Evolutionary conservation across 2,113 vertebrate species (phyloP), one percentile per base, ranked within the genome.

Genomic region (Anarrhichthys ocellatus): DNA sequence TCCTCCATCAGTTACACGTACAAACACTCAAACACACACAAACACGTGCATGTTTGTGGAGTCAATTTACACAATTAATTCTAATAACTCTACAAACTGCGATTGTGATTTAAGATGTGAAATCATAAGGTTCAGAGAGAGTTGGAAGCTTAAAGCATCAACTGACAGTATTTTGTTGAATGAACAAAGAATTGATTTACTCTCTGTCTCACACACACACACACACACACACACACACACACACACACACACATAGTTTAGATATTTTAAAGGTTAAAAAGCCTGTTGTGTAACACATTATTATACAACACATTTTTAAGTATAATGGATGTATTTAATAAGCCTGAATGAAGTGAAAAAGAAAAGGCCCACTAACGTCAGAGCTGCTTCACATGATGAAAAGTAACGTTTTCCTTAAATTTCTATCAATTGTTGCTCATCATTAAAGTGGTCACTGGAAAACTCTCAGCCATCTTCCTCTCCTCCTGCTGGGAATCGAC

Each of bases 111-210:
- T 36, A 13, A 29, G 22, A 8, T 18, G 18, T 56, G 18, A 59
- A 50, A 73, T 13, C 13, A 14, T 6, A 50, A 48, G 74, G 29
- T 66, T 72, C 52, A 18, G 34, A 29, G 29, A 61, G 54, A 72
- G 22, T 32, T 62, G 22, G 20, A 59, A 75, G 22, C n/a, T 38
- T 24, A 3, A 82, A 14, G 13, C 78, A 70, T 80, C 44, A 81
- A 18, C 69, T 78, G 80, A 59, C 32, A 54, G 50, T 24, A 69
- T 73, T 64, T 64, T 36, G 6, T 46, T 44, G n/a, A 81, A 81
- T 54, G 54, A 70, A 85, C 63, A 81, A 66, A 66, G 13, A 77
- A 65, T 50, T 7, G 0, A 59, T 77, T 72, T 59, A 71, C 5
- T 69, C 65, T 34, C 17, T 22, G 9, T 38, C 48, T 14, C n/a